A percentile compares a stretch with the other conserved stretches of the same genome.
Conservation (phyloP, 2,888 invertebrate species). For the Dicroscelio sp. region DNA sequence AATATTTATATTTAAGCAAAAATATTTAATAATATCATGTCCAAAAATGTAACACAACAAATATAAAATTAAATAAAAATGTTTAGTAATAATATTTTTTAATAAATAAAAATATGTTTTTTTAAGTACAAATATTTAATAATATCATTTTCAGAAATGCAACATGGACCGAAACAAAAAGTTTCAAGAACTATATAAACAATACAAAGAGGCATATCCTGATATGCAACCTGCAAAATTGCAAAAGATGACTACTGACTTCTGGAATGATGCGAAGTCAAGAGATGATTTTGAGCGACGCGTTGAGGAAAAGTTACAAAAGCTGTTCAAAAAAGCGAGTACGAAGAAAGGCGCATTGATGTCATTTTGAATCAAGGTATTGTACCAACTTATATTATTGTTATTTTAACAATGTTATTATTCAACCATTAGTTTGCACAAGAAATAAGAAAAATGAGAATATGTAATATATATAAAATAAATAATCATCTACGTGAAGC, state of each 20-base stretch:
- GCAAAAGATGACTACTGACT: neutral
- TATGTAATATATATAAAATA: neutral
- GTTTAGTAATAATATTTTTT: too few species aligned
- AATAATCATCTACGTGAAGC: neutral
- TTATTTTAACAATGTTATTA: neutral
- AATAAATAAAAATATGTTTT: too few species aligned
- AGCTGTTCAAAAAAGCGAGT: neutral
- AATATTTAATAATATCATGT: too few species aligned
- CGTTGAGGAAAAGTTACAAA: neutral
- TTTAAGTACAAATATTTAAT: neutral
- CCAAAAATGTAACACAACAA: too few species aligned
- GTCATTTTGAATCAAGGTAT: conserved; percentile 12
- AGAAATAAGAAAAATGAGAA: neutral
- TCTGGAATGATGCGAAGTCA: neutral
- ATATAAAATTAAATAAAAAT: too few species aligned
- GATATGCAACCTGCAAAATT: neutral
- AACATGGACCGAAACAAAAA: conserved; percentile 9
- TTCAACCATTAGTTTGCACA: neutral
- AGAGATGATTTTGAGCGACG: neutral
- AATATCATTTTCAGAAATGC: neutral
- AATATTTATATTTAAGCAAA: neutral
- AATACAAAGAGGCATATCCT: conserved; percentile 25
- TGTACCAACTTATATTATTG: neutral
- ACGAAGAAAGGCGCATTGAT: neutral
- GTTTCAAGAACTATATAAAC: conserved; percentile 17